Percentiles rank a stretch among this genome's conserved stretches.
Conservation (phyloP, 2,113 vertebrate genomes). For the Callithrix jacchus region DNA sequence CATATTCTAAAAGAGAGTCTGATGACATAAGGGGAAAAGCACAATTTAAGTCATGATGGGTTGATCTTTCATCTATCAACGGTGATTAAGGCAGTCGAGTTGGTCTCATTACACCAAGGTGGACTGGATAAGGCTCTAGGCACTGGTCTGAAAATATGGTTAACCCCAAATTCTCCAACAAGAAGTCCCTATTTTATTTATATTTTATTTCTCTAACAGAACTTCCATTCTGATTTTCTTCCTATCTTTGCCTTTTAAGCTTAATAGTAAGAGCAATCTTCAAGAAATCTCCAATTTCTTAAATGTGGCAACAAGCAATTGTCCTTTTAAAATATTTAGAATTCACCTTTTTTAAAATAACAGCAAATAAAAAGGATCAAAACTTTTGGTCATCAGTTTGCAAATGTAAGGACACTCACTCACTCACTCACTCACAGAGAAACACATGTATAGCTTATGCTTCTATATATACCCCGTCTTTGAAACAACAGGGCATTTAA, state of each 20-base stretch:
- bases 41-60: neutral
- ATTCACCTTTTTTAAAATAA: conserved; percentile 38
- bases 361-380: neutral
- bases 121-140: neutral
- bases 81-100: neutral
- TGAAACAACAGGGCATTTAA: conserved; percentile 32
- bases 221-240: neutral
- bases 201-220: neutral
- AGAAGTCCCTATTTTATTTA: neutral
- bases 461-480: neutral
- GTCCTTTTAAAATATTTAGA: neutral
- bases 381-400: neutral
- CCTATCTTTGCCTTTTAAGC: conserved; percentile 33
- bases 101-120: neutral
- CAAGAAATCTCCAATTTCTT: neutral
- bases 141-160: neutral
- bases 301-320: neutral
- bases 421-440: neutral
- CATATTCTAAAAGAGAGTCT: neutral
- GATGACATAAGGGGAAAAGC: neutral
- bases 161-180: neutral
- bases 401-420: neutral
- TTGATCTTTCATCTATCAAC: neutral
- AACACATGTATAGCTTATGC: neutral
- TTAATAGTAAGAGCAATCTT: neutral